Conservation (phyloP, 2,888 invertebrate genomes). For the Brachycybe producta region DNA sequence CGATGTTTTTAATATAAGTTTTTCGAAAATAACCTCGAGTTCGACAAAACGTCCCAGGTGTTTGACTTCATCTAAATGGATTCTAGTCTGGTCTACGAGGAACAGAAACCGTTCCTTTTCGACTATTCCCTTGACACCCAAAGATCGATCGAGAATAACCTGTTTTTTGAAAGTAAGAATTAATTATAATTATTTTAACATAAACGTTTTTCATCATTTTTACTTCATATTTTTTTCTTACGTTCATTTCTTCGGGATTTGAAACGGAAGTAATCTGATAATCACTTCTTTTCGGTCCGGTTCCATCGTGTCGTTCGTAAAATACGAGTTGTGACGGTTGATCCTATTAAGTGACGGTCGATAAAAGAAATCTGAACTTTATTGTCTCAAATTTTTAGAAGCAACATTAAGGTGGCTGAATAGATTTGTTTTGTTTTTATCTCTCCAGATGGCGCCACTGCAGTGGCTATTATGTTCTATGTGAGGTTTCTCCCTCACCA, state of each 20-base stretch:
- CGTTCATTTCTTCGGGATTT: conserved; percentile 39
- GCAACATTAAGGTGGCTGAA: no score
- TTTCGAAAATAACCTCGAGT: conserved; percentile 49
- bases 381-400: no score
- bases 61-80: conserved; percentile 77
- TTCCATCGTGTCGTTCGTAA: conserved; percentile 60
- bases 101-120: conserved; percentile 63
- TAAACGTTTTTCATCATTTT: conserved; percentile 1
- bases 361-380: background rate
- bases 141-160: conserved; percentile 40
- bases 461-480: no score
- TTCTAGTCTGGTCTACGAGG: conserved; percentile 64
- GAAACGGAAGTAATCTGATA: conserved; percentile 48
- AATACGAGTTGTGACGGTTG: conserved; percentile 54
- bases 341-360: conserved; percentile 38
- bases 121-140: conserved; percentile 60
- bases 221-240: conserved; percentile 18
- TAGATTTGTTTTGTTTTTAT: background rate
- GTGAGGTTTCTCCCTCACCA: no score
- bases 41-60: conserved; percentile 69
- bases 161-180: background rate
- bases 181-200: no score
- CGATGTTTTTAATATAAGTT: background rate
- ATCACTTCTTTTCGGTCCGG: conserved; percentile 65
- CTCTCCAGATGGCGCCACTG: background rate